phyloP scores from a whole-genome alignment of 2,113 vertebrate species.

The Lamprotornis superbus region DNA sequence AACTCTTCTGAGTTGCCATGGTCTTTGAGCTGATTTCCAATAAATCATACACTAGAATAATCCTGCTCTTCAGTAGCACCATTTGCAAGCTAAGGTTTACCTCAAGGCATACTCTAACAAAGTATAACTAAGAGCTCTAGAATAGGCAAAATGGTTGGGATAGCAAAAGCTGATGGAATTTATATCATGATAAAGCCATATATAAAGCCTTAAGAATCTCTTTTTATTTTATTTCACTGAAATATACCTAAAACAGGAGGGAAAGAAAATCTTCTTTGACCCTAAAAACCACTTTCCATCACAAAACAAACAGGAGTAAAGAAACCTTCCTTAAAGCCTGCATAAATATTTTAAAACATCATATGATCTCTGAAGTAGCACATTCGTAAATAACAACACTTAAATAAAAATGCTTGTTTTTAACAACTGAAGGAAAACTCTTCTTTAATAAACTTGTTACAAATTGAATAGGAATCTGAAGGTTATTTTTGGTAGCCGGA shows the following conservation, averaged over 20 bases:
- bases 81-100: not conserved
- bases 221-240: not conserved
- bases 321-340: not conserved
- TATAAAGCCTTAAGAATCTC: not conserved
- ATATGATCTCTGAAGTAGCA: not conserved
- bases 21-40: not conserved
- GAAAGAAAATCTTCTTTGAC: not conserved
- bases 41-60: not conserved
- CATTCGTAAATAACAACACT: not conserved
- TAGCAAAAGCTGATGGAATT: not conserved
- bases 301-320: not conserved
- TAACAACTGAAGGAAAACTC: not conserved
- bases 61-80: not conserved
- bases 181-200: not conserved
- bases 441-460: not conserved
- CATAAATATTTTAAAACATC: not conserved
- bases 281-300: not conserved
- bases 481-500: not conserved
- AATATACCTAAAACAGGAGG: not conserved
- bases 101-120: not conserved
- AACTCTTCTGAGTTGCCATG: rapidly evolving
- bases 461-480: not conserved
- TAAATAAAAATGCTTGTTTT: not conserved
- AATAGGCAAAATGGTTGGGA: not conserved
- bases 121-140: not conserved